phyloP scores from a whole-genome alignment of 1,140 invertebrate species.

The Gonioctena quinquepunctata region DNA sequence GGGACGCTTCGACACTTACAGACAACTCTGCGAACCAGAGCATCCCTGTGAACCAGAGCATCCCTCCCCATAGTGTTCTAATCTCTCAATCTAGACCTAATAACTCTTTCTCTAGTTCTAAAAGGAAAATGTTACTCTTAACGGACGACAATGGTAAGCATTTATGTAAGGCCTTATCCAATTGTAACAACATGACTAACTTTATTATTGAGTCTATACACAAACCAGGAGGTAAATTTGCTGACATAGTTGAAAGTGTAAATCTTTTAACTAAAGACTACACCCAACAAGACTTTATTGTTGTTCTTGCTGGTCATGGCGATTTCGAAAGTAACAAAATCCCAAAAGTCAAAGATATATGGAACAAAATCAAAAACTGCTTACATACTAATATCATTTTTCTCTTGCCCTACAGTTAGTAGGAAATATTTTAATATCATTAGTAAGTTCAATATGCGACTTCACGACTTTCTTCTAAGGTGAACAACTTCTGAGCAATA shows the following conservation, averaged over 20 bases:
- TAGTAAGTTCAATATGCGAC: not conserved
- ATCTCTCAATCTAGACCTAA: not conserved
- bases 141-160: not conserved
- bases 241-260: not conserved
- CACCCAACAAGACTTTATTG: not conserved
- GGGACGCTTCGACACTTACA: not conserved
- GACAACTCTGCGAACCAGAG: not conserved
- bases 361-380: not conserved
- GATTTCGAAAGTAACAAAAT: not conserved
- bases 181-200: not conserved
- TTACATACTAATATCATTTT: not conserved
- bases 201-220: not conserved
- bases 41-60: not conserved
- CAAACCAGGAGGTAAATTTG: not conserved
- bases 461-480: not conserved
- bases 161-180: not conserved
- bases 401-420: not conserved
- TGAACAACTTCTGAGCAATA: not conserved
- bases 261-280: not conserved
- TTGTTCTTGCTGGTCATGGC: not conserved
- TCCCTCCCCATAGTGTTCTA: not conserved
- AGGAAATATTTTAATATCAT: not conserved
- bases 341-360: not conserved
- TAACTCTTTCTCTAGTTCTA: not conserved
- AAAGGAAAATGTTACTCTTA: not conserved